Evolutionary conservation across 1,140 invertebrate genomes (phyloP).

Genomic region (Euschistus heros): DNA sequence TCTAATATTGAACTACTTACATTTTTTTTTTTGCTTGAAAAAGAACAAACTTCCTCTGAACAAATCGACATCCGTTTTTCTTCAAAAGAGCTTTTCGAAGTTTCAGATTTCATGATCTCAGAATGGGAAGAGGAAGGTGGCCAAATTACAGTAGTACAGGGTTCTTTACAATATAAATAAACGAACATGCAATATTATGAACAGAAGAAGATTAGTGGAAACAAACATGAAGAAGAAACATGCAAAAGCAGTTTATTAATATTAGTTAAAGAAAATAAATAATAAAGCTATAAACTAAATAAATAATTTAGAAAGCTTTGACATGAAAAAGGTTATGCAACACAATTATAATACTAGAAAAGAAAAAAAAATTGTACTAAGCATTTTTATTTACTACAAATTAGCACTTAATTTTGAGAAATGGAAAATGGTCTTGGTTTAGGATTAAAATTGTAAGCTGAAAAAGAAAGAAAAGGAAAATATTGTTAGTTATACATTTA

Average conservation of each 20-base stretch:
- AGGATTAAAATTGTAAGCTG: slow-evolving; percentile 51
- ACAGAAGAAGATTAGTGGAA: slow-evolving; percentile 12
- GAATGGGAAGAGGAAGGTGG: slow-evolving; percentile 16
- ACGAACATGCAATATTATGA: background rate
- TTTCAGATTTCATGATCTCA: background rate
- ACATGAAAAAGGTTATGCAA: background rate
- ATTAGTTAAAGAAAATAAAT: slow-evolving; percentile 15
- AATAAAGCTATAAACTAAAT: slow-evolving; percentile 18
- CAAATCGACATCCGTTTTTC: slow-evolving; percentile 29
- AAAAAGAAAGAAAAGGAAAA: slow-evolving; percentile 41
- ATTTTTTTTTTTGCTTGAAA: slow-evolving; percentile 21
- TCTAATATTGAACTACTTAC: background rate
- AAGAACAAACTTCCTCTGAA: slow-evolving; percentile 27
- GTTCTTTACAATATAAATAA: slow-evolving; percentile 7
- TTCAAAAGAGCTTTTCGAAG: background rate
- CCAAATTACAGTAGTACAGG: slow-evolving; percentile 16
- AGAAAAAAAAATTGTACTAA: slow-evolving; percentile 19
- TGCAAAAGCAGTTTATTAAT: slow-evolving; percentile 19
- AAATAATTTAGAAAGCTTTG: slow-evolving; percentile 13
- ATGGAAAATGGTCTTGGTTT: slow-evolving; percentile 51
- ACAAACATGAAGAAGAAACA: slow-evolving; percentile 7
- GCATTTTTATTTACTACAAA: slow-evolving; percentile 19
- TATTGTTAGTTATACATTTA: too few species aligned
- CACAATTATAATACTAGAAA: slow-evolving; percentile 13
- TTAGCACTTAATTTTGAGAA: slow-evolving; percentile 39